Percentiles rank a stretch among this genome's conserved stretches.
Evolutionary conservation across 2,888 invertebrate genomes (phyloP).

Genomic region (Peribatodes rhomboidaria): DNA sequence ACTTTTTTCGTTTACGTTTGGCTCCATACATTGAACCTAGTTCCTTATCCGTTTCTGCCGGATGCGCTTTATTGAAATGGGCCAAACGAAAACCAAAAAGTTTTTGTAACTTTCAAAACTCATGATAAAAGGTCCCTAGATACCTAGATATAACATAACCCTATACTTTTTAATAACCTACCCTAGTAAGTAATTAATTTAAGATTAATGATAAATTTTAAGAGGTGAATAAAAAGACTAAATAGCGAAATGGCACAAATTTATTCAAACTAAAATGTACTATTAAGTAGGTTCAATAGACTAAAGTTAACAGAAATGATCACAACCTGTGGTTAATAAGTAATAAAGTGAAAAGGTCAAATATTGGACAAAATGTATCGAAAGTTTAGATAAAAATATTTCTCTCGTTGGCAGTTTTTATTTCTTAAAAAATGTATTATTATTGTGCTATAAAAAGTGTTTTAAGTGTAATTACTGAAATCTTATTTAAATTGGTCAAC

Average conservation of each 20-base stretch:
- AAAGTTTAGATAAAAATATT: slow-evolving; percentile 45
- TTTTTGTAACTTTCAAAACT: too few relatives aligned
- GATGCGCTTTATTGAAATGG: too few relatives aligned
- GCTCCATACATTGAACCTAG: too few relatives aligned
- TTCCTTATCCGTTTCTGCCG: too few relatives aligned
- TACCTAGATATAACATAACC: too few relatives aligned
- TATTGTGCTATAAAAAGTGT: neutral
- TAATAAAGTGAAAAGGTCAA: slow-evolving; percentile 43
- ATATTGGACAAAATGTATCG: slow-evolving; percentile 51
- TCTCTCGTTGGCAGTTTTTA: slow-evolving; percentile 61
- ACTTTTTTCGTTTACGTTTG: too few relatives aligned
- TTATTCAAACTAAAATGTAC: slow-evolving; percentile 66
- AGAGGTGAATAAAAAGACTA: slow-evolving; percentile 48
- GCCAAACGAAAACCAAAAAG: too few relatives aligned
- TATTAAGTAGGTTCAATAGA: slow-evolving; percentile 59
- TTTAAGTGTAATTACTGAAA: neutral
- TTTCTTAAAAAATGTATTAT: neutral
- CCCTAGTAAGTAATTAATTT: too few relatives aligned
- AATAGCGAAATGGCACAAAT: slow-evolving; percentile 76
- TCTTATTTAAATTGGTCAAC: neutral
- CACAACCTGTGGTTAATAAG: slow-evolving; percentile 73
- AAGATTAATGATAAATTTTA: neutral
- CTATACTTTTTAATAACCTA: too few relatives aligned
- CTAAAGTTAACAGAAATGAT: slow-evolving; percentile 63
- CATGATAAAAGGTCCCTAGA: too few relatives aligned